Percentiles rank a stretch among this genome's conserved stretches.
phyloP scores from a whole-genome alignment of 2,797 vertebrate genomes.

The Enteromius argenteus region DNA sequence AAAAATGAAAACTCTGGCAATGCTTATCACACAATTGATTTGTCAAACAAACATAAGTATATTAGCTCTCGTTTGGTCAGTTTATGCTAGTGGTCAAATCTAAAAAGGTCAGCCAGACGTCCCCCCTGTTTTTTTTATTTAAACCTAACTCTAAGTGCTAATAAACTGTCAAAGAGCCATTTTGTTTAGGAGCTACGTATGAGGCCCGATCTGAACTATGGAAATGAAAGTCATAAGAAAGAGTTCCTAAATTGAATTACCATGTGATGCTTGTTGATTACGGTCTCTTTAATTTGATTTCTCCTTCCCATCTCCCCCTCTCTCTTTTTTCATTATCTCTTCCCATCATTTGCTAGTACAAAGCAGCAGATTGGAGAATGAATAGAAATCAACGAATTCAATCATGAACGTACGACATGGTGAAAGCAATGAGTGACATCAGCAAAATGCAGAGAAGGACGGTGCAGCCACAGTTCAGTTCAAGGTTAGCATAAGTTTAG shows the following conservation, averaged over 20 bases:
- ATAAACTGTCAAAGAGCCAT: constrained; percentile 70
- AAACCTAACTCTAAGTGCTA: constrained; percentile 64
- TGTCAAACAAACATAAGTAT: not conserved
- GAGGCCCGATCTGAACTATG: constrained; percentile 64
- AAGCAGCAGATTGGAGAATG: constrained; percentile 47
- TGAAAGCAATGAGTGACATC: constrained; percentile 34
- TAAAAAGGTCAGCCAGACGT: constrained; percentile 34
- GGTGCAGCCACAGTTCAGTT: constrained; percentile 18
- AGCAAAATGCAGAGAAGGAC: constrained; percentile 27
- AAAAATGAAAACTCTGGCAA: not conserved
- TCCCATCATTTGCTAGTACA: constrained; percentile 40
- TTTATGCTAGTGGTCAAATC: constrained; percentile 6
- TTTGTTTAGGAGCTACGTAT: constrained; percentile 65
- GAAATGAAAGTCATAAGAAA: constrained; percentile 62
- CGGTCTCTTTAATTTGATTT: constrained; percentile 25
- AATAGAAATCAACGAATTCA: constrained; percentile 48
- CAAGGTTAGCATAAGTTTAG: constrained; percentile 20
- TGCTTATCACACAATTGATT: not conserved
- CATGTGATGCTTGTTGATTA: constrained; percentile 43
- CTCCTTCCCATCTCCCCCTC: constrained; percentile 19
- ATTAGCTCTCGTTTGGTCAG: not conserved
- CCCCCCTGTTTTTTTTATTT: constrained; percentile 43
- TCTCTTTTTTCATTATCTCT: constrained; percentile 11
- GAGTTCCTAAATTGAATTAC: constrained; percentile 65
- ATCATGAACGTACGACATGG: not conserved